phyloP scores from a whole-genome alignment of 1,140 invertebrate species.

The Lasioglossum baleicum region DNA sequence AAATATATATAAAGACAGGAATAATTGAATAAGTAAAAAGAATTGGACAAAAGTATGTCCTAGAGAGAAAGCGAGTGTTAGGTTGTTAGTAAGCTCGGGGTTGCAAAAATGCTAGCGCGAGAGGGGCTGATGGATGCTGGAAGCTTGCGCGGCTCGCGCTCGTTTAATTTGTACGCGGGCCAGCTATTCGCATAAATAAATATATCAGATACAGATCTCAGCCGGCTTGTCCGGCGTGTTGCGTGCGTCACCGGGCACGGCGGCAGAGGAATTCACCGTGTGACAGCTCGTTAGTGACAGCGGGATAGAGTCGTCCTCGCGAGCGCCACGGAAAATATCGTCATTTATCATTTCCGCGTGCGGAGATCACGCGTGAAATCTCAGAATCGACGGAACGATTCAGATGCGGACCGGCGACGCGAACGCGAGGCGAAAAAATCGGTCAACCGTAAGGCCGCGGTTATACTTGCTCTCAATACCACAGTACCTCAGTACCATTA shows the following conservation, averaged over 20 bases:
- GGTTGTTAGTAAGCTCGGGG: not conserved
- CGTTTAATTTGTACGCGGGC: not conserved
- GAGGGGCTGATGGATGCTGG: constrained; percentile 7
- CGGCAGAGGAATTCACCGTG: constrained; percentile 11
- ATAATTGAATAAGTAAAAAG: too few relatives aligned
- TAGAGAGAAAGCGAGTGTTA: not conserved
- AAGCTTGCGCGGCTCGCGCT: not conserved
- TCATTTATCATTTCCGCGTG: constrained; percentile 39
- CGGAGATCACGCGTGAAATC: constrained; percentile 22
- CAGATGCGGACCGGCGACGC: not conserved
- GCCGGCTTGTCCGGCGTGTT: not conserved
- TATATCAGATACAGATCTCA: constrained; percentile 38
- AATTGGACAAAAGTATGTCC: too few relatives aligned
- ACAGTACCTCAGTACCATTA: too few relatives aligned
- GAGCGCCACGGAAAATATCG: not conserved
- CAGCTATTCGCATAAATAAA: constrained; percentile 38
- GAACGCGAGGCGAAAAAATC: too few relatives aligned
- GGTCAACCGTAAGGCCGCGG: too few relatives aligned
- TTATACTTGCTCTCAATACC: too few relatives aligned
- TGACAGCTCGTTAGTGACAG: constrained; percentile 44
- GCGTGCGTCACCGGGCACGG: not conserved
- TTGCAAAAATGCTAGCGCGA: not conserved
- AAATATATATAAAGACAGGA: too few relatives aligned
- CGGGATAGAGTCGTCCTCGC: constrained; percentile 26
- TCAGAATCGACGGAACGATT: constrained; percentile 37